Percentiles rank a stretch among this genome's conserved stretches.
phyloP scores from a whole-genome alignment of 2,113 vertebrate species.

The Gracilinanus agilis region DNA sequence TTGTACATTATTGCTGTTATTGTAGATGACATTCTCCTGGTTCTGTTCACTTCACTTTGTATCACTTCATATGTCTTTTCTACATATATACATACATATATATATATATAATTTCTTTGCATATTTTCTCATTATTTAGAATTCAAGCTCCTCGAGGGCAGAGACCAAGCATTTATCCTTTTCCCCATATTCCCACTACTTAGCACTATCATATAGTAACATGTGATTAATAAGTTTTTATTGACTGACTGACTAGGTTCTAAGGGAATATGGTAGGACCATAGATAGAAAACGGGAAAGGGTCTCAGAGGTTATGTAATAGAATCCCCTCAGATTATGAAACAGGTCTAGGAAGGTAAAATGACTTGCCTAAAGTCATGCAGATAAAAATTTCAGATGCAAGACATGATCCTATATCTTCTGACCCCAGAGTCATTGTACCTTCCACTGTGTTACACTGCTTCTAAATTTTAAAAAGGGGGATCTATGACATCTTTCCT shows the following conservation, averaged over 20 bases:
- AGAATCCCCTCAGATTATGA: neutral
- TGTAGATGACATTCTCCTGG: no score
- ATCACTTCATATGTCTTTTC: no score
- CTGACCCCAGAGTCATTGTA: neutral
- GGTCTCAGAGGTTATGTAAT: neutral
- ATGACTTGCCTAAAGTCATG: neutral
- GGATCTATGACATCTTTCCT: neutral
- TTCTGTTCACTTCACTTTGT: no score
- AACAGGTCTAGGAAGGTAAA: neutral
- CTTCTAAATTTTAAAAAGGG: neutral
- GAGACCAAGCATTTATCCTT: neutral
- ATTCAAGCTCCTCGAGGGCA: neutral
- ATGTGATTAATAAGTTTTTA: neutral
- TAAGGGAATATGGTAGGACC: neutral
- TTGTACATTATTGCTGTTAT: no score
- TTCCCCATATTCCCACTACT: neutral
- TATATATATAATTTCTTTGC: neutral
- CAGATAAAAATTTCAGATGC: neutral
- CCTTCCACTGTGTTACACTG: neutral
- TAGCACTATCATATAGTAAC: no score
- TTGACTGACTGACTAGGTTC: neutral
- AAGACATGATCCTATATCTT: neutral
- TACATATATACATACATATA: no score
- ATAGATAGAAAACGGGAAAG: neutral
- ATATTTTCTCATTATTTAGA: neutral